These are phyloP conservation scores for Galerucella pusilla DNA, from an alignment of 2,888 invertebrate genomes.

Conservation along the genomic window DNA sequence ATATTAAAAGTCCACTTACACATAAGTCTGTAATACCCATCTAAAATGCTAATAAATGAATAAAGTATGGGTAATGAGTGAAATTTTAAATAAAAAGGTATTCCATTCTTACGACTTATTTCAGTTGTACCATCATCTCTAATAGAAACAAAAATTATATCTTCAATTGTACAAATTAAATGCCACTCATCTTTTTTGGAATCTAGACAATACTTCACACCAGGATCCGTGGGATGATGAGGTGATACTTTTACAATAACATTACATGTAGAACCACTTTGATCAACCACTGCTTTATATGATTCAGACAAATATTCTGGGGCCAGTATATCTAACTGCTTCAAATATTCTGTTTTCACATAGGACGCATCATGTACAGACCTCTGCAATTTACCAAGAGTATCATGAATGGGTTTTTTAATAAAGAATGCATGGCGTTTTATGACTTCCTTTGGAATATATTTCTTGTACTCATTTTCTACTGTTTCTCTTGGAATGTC, in stretches of 20 bases:
- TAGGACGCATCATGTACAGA: slow-evolving; percentile 75
- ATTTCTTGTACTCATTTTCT: slow-evolving; percentile 83
- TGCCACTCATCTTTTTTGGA: slow-evolving; percentile 75
- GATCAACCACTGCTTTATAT: slow-evolving; percentile 75
- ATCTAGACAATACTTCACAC: slow-evolving; percentile 74
- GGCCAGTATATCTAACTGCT: slow-evolving; percentile 81
- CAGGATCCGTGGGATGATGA: slow-evolving; percentile 73
- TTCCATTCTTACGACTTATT: slow-evolving; percentile 81
- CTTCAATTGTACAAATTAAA: slow-evolving; percentile 83
- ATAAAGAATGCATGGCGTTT: slow-evolving; percentile 81
- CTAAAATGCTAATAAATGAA: slow-evolving; percentile 84
- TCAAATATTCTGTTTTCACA: slow-evolving; percentile 84
- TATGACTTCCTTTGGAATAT: slow-evolving; percentile 83
- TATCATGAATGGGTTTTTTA: slow-evolving; percentile 79
- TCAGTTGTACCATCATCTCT: slow-evolving; percentile 78
- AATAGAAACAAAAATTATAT: slow-evolving; percentile 84
- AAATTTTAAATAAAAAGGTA: slow-evolving; percentile 80
- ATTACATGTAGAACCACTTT: slow-evolving; percentile 77
- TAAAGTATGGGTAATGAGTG: slow-evolving; percentile 74
- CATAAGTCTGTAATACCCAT: slow-evolving; percentile 88
- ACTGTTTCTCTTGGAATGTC: slow-evolving; percentile 75
- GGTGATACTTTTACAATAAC: slow-evolving; percentile 74
- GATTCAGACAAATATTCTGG: slow-evolving; percentile 85
- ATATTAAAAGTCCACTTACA: slow-evolving; percentile 93
- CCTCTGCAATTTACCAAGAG: slow-evolving; percentile 69